Conservation (phyloP, 2,113 vertebrate species). For the Nerophis lumbriciformis region DNA sequence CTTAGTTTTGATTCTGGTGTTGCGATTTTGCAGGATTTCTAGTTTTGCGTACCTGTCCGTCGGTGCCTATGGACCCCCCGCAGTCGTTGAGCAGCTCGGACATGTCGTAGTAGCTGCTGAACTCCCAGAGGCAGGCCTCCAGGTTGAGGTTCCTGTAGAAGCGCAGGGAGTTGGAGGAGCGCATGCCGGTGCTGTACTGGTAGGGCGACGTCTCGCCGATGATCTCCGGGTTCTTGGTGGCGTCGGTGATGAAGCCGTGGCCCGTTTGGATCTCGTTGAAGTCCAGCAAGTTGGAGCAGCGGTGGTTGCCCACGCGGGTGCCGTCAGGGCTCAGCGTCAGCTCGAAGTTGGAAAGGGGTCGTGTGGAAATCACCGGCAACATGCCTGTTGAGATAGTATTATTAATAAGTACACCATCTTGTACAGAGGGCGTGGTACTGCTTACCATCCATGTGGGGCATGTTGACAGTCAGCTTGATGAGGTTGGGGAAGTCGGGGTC, state of each 20-base stretch:
- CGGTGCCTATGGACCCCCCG: constrained; percentile 71
- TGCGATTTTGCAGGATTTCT: background rate
- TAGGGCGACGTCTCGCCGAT: constrained; percentile 76
- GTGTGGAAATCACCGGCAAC: constrained; percentile 79
- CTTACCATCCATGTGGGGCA: constrained; percentile 79
- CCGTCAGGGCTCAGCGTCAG: constrained; percentile 78
- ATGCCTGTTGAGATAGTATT: constrained; percentile 66
- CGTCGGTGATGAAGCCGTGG: constrained; percentile 76
- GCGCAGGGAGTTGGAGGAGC: constrained; percentile 67
- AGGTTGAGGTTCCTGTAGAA: constrained; percentile 79
- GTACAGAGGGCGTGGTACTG: background rate
- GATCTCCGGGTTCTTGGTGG: constrained; percentile 73
- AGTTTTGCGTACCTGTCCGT: constrained; percentile 67
- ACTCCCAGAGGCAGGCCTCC: constrained; percentile 78
- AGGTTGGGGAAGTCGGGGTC: constrained; percentile 74
- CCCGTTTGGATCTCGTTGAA: constrained; percentile 79
- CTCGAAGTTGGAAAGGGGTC: constrained; percentile 78
- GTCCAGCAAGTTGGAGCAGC: constrained; percentile 81
- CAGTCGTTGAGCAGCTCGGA: constrained; percentile 74
- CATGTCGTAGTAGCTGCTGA: constrained; percentile 74
- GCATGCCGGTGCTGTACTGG: constrained; percentile 68
- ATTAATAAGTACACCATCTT: background rate
- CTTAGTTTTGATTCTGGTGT: background rate
- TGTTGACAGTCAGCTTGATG: constrained; percentile 72
- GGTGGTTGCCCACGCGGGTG: constrained; percentile 78